phyloP scores from a whole-genome alignment of 2,888 invertebrate genomes.

The Xylota sylvarum region DNA sequence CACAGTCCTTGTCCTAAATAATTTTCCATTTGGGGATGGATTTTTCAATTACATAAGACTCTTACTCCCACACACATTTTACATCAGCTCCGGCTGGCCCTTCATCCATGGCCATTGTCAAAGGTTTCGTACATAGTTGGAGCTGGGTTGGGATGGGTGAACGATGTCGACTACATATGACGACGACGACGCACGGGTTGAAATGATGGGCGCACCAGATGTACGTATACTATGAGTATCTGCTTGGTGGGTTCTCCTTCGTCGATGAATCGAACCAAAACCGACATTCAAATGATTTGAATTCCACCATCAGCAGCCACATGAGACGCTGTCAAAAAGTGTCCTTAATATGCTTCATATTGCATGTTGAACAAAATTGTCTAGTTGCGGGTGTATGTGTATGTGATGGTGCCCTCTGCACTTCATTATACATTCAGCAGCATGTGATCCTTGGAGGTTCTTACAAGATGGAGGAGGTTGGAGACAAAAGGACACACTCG shows the following conservation, averaged over 20 bases:
- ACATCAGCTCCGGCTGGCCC: not conserved
- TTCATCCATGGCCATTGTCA: constrained; percentile 36
- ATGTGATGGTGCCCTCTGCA: constrained; percentile 49
- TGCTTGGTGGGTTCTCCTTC: not conserved
- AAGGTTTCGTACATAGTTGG: constrained; percentile 3
- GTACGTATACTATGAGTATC: constrained; percentile 48
- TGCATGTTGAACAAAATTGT: constrained; percentile 40
- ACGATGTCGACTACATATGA: too few relatives aligned
- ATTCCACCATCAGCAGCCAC: constrained; percentile 54
- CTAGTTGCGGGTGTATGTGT: constrained; percentile 12
- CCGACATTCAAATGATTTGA: constrained; percentile 69
- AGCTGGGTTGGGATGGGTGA: constrained; percentile 4
- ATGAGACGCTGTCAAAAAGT: constrained; percentile 73
- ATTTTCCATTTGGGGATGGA: constrained; percentile 61
- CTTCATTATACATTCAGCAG: constrained; percentile 75
- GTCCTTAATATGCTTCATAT: constrained; percentile 67
- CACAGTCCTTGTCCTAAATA: constrained; percentile 64
- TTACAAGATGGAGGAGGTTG: constrained; percentile 39
- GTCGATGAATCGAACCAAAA: constrained; percentile 57
- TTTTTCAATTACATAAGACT: constrained; percentile 70
- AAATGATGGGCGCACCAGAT: constrained; percentile 61
- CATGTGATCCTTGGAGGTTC: constrained; percentile 66
- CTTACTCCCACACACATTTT: constrained; percentile 21
- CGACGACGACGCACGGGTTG: not conserved
- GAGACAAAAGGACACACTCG: constrained; percentile 72